Conservation (phyloP, 2,113 vertebrate genomes). For the Cyanistes caeruleus region DNA sequence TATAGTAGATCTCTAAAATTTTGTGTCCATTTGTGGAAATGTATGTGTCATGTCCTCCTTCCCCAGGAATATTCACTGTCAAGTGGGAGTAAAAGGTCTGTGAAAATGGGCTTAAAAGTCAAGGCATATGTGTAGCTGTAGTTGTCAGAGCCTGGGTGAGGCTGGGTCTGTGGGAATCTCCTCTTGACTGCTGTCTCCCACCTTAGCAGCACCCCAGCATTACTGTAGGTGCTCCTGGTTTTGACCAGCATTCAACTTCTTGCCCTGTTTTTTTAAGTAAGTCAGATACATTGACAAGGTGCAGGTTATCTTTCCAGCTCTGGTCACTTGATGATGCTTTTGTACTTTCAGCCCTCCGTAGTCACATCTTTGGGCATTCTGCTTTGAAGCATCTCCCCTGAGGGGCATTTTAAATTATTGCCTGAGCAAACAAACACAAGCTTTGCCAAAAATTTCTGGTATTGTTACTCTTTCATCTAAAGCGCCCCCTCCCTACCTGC, state of each 20-base stretch:
- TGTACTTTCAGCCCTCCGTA: background rate
- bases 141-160: background rate
- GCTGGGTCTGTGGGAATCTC: background rate
- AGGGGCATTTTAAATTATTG: background rate
- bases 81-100: background rate
- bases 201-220: background rate
- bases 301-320: background rate
- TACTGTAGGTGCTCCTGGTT: background rate
- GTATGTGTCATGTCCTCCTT: background rate
- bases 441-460: background rate
- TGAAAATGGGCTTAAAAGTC: background rate
- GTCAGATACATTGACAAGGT: background rate
- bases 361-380: background rate
- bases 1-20: background rate
- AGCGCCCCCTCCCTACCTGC: accelerated
- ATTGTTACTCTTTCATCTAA: background rate
- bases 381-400: background rate
- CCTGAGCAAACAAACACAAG: background rate
- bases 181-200: background rate
- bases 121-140: background rate
- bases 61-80: background rate
- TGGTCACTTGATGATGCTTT: background rate
- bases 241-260: background rate
- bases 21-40: background rate
- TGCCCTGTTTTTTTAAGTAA: background rate